Evolutionary conservation across 2,113 vertebrate species (phyloP).

Genomic region (Chloebia gouldiae): DNA sequence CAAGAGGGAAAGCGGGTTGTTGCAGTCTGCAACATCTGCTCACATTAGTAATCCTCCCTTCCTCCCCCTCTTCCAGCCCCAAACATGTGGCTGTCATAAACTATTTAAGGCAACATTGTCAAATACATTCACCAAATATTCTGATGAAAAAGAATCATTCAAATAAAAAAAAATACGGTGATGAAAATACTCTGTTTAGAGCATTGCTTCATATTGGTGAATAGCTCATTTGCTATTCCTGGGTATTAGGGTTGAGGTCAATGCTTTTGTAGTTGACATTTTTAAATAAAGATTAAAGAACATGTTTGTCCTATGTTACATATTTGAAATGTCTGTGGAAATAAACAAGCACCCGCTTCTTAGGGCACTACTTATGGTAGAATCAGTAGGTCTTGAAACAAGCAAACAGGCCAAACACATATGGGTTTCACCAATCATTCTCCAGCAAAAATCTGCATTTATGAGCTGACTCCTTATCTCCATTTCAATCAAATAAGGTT

Average conservation of each 20-base stretch:
- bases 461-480: constrained; percentile 30
- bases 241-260: not conserved
- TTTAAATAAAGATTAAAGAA: constrained; percentile 47
- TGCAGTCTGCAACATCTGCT: not conserved
- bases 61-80: not conserved
- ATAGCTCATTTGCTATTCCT: not conserved
- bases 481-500: constrained; percentile 29
- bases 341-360: not conserved
- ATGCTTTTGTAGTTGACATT: not conserved
- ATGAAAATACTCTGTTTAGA: not conserved
- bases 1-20: not conserved
- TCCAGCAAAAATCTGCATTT: not conserved
- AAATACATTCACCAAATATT: not conserved
- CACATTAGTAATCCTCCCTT: not conserved
- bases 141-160: not conserved
- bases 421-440: not conserved
- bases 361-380: not conserved
- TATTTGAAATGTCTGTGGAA: not conserved
- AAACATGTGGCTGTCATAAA: not conserved
- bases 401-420: not conserved
- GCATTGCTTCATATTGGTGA: not conserved
- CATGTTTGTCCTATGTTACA: not conserved
- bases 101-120: not conserved
- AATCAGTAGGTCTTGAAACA: not conserved
- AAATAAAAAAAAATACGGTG: not conserved